A percentile compares a stretch with the other conserved stretches of the same genome.
Evolutionary conservation across 2,888 invertebrate species (phyloP).

Genomic region (Cryptus armator): DNA sequence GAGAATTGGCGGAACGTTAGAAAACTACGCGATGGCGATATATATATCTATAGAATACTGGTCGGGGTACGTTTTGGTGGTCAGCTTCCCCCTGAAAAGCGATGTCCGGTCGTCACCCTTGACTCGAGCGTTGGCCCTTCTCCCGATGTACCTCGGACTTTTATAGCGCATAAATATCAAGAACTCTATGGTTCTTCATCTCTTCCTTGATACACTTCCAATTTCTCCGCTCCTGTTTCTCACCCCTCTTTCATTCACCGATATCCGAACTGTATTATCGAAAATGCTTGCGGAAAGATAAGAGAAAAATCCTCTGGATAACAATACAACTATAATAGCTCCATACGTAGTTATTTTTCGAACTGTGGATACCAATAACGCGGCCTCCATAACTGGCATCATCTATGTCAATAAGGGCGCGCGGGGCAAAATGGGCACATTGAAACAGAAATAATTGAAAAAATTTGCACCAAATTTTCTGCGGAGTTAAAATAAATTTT

Average conservation of each 20-base stretch:
- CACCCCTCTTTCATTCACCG: slow-evolving; percentile 66
- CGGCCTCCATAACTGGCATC: neutral
- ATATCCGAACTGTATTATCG: slow-evolving; percentile 83
- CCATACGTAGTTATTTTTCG: slow-evolving; percentile 16
- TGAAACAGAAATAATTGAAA: no score
- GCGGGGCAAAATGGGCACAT: no score
- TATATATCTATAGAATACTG: slow-evolving; percentile 17
- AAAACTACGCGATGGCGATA: slow-evolving; percentile 22
- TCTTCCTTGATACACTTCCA: slow-evolving; percentile 15
- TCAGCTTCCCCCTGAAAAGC: slow-evolving; percentile 78
- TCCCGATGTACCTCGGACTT: slow-evolving; percentile 77
- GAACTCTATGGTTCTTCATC: slow-evolving; percentile 77
- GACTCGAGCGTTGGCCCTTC: slow-evolving; percentile 79
- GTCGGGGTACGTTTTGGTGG: slow-evolving; percentile 58
- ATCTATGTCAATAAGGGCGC: no score
- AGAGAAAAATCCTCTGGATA: slow-evolving; percentile 45
- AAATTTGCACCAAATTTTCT: no score
- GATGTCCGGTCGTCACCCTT: slow-evolving; percentile 83
- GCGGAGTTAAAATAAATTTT: no score
- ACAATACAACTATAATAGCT: slow-evolving; percentile 30
- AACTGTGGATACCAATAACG: slow-evolving; percentile 16
- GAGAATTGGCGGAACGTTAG: slow-evolving; percentile 44
- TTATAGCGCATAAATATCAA: slow-evolving; percentile 85
- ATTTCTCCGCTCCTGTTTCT: slow-evolving; percentile 20
- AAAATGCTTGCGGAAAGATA: slow-evolving; percentile 78